Conservation (phyloP, 2,888 invertebrate species). For the Pyrgus malvae region DNA sequence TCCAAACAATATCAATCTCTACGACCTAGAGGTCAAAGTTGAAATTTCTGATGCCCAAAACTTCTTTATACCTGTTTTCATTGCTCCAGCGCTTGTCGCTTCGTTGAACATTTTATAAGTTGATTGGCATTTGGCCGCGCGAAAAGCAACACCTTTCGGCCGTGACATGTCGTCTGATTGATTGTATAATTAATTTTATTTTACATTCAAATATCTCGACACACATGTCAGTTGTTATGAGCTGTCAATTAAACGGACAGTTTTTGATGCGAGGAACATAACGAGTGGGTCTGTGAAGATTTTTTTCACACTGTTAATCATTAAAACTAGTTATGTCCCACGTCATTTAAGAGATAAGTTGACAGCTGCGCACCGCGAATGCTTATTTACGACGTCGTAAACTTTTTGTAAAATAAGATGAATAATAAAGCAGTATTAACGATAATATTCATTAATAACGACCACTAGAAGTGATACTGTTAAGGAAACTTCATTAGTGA, state of each 20-base stretch:
- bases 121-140: slow-evolving; percentile 77
- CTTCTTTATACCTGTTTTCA: slow-evolving; percentile 39
- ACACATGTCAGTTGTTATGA: slow-evolving; percentile 59
- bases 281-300: slow-evolving; percentile 52
- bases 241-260: slow-evolving; percentile 78
- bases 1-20: slow-evolving; percentile 37
- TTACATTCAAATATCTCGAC: slow-evolving; percentile 68
- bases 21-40: slow-evolving; percentile 41
- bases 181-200: slow-evolving; percentile 80
- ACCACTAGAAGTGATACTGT: slow-evolving; percentile 25
- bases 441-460: slow-evolving; percentile 25
- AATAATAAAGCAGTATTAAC: slow-evolving; percentile 11
- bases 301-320: slow-evolving; percentile 53
- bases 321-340: slow-evolving; percentile 57
- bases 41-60: slow-evolving; percentile 32
- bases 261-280: slow-evolving; percentile 70
- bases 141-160: slow-evolving; percentile 77
- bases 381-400: slow-evolving; percentile 43
- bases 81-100: slow-evolving; percentile 43
- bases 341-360: slow-evolving; percentile 52
- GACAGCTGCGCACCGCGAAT: slow-evolving; percentile 60
- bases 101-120: slow-evolving; percentile 68
- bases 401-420: slow-evolving; percentile 21
- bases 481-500: slow-evolving; percentile 11
- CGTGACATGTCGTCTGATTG: slow-evolving; percentile 74